Conservation (phyloP, 2,888 invertebrate species). For the Cheilosia variabilis region DNA sequence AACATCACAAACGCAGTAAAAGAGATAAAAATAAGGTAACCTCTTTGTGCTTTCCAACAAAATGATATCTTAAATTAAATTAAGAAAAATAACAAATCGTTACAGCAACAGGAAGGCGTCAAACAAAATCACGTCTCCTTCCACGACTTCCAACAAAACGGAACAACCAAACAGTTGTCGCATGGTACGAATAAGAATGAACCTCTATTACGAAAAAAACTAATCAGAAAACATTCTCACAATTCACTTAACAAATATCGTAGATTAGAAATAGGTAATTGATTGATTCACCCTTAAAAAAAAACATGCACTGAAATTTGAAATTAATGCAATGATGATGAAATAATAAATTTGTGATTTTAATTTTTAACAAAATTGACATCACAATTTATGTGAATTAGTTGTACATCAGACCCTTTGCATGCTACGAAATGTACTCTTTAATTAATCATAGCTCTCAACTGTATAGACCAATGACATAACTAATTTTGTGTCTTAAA, state of each 20-base stretch:
- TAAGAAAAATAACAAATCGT: slow-evolving; percentile 9
- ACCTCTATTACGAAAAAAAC: slow-evolving; percentile 87
- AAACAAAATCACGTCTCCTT: slow-evolving; percentile 93
- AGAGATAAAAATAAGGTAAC: slow-evolving; percentile 89
- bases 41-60: not conserved
- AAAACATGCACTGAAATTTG: slow-evolving; percentile 60
- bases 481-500: slow-evolving; percentile 1
- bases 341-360: slow-evolving; percentile 43
- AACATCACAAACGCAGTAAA: slow-evolving; percentile 94
- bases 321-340: slow-evolving; percentile 69
- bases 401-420: slow-evolving; percentile 15
- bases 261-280: slow-evolving; percentile 85
- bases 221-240: slow-evolving; percentile 84
- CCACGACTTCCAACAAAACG: slow-evolving; percentile 95
- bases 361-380: slow-evolving; percentile 8
- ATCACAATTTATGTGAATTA: slow-evolving; percentile 8
- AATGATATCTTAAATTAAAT: slow-evolving; percentile 22
- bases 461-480: not conserved
- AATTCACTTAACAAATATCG: slow-evolving; percentile 84
- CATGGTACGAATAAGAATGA: slow-evolving; percentile 91
- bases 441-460: not conserved
- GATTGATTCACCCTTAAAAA: slow-evolving; percentile 73
- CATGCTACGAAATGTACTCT: slow-evolving; percentile 22
- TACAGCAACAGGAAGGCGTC: slow-evolving; percentile 90
- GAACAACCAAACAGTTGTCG: slow-evolving; percentile 92